A percentile compares a stretch with the other conserved stretches of the same genome.
phyloP scores from a whole-genome alignment of 1,140 invertebrate species.

The Ceratitis capitata region DNA sequence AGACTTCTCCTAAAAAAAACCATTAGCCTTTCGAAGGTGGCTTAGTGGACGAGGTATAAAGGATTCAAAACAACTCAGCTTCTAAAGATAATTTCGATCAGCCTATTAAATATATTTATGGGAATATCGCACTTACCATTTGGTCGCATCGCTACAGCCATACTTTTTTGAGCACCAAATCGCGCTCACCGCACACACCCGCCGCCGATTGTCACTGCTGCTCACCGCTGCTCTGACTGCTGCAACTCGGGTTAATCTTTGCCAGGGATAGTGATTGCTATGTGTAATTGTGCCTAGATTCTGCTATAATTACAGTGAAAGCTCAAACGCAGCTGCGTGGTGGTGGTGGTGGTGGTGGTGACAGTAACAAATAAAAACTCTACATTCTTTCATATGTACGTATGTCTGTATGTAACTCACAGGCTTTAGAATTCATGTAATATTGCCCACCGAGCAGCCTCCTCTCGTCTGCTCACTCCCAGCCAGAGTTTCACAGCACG shows the following conservation, averaged over 20 bases:
- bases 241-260: neutral
- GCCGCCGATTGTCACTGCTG: neutral
- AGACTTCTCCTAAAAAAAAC: too few species aligned
- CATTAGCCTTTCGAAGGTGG: too few species aligned
- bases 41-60: too few species aligned
- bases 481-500: too few species aligned
- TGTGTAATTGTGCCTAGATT: neutral
- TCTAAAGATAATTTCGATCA: too few species aligned
- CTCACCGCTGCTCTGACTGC: neutral
- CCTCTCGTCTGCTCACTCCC: neutral
- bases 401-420: neutral
- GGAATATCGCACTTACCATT: neutral
- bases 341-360: neutral
- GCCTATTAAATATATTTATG: neutral
- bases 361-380: too few species aligned
- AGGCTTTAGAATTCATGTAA: neutral
- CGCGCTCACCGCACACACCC: neutral
- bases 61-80: too few species aligned
- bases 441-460: neutral
- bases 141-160: conserved; percentile 26
- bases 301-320: neutral
- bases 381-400: neutral
- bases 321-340: neutral
- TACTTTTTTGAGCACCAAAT: neutral
- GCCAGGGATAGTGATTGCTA: neutral